A percentile compares a stretch with the other conserved stretches of the same genome.
Evolutionary conservation across 2,113 vertebrate genomes (phyloP).

Genomic region (Microcebus murinus): DNA sequence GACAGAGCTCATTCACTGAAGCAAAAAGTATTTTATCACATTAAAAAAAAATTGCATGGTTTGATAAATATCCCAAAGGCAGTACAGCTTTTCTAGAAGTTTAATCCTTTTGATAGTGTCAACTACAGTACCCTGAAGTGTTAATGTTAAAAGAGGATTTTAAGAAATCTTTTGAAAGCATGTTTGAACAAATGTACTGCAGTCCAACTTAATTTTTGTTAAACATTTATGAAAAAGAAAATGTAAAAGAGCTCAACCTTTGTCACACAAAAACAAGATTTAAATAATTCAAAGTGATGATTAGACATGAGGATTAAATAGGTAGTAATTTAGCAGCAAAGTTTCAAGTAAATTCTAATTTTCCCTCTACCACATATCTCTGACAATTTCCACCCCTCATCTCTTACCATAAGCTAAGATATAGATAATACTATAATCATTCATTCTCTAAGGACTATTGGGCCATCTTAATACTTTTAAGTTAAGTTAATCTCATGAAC

Average conservation of each 20-base stretch:
- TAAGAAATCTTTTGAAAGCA: background rate
- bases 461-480: background rate
- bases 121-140: background rate
- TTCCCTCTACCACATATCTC: background rate
- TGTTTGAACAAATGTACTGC: background rate
- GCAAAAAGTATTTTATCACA: background rate
- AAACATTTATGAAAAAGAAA: constrained; percentile 7
- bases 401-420: background rate
- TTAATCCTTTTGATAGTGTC: background rate
- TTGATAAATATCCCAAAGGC: background rate
- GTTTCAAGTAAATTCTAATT: background rate
- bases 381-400: background rate
- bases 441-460: background rate
- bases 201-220: background rate
- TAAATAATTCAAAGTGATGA: background rate
- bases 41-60: background rate
- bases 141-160: background rate
- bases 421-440: background rate
- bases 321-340: background rate
- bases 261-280: background rate
- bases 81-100: background rate
- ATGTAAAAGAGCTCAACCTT: background rate
- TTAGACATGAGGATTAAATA: background rate
- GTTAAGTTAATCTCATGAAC: background rate
- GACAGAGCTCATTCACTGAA: background rate